A percentile compares a stretch with the other conserved stretches of the same genome.
These are phyloP conservation scores for Folsomia manolachei DNA, from an alignment of 2,888 invertebrate genomes.

Conservation along the genomic window DNA sequence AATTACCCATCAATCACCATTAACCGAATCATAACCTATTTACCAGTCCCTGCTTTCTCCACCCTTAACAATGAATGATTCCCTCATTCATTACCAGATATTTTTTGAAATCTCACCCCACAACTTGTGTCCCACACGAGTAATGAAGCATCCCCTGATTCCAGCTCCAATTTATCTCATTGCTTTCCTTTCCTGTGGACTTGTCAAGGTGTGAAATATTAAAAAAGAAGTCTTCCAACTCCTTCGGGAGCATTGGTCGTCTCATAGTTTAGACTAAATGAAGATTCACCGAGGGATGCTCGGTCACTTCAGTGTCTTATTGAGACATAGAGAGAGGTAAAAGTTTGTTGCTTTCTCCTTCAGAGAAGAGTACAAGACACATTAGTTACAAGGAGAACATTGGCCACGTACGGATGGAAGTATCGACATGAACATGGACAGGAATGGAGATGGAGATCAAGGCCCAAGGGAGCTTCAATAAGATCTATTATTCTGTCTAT, in stretches of 20 bases:
- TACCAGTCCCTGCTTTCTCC: neutral
- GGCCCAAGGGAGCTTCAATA: conserved; percentile 37
- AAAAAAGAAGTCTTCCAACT: conserved; percentile 48
- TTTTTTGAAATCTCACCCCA: neutral
- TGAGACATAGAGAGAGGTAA: neutral
- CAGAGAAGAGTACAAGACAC: neutral
- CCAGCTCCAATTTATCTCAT: neutral
- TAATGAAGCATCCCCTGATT: neutral
- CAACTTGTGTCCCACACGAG: neutral
- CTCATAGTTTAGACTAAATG: conserved; percentile 49
- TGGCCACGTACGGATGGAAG: neutral
- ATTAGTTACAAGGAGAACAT: neutral
- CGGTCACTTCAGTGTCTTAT: conserved; percentile 30
- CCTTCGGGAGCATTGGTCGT: conserved; percentile 49
- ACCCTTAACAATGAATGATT: neutral
- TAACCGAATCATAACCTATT: neutral
- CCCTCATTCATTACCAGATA: neutral
- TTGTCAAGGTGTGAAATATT: conserved; percentile 49
- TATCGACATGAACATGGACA: neutral
- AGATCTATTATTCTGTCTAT: conserved; percentile 36
- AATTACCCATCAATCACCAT: neutral
- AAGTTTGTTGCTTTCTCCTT: too few relatives aligned
- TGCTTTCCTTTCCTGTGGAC: conserved; percentile 14
- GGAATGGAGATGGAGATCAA: conserved; percentile 17
- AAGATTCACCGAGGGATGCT: conserved; percentile 47